These are phyloP conservation scores for Bhutanitis thaidina DNA, from an alignment of 2,888 invertebrate species.

Conservation along the genomic window DNA sequence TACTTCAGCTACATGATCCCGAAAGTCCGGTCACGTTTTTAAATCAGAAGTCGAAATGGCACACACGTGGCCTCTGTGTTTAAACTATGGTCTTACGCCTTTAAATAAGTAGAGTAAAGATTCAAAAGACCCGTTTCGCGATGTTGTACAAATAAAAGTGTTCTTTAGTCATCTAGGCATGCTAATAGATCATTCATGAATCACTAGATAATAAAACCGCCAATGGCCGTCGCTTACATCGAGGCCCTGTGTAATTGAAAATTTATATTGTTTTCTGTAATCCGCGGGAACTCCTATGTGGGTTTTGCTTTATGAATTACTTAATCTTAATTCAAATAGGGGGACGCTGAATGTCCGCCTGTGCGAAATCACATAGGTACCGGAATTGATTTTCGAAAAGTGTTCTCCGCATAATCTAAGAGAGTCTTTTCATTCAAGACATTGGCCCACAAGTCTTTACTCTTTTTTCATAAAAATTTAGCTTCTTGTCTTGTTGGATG, in stretches of 20 bases:
- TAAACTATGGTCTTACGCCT: constrained; percentile 1
- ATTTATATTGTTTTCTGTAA: constrained; percentile 13
- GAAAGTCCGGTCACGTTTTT: not conserved
- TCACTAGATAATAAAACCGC: constrained; percentile 21
- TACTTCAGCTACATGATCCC: not conserved
- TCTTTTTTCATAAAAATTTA: too few species aligned
- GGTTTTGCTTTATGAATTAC: constrained; percentile 2
- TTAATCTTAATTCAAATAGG: not conserved
- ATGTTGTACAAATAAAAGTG: not conserved
- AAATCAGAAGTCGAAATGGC: not conserved
- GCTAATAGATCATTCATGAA: constrained; percentile 16
- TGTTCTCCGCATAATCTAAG: too few species aligned
- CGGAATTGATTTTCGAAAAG: too few species aligned
- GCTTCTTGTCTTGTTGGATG: too few species aligned
- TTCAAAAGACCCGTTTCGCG: constrained; percentile 1
- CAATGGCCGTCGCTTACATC: constrained; percentile 14
- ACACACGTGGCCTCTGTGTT: constrained; percentile 8
- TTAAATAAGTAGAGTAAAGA: not conserved
- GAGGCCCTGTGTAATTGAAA: constrained; percentile 21
- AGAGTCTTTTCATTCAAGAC: too few species aligned
- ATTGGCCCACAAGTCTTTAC: too few species aligned
- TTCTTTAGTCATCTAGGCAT: constrained; percentile 11
- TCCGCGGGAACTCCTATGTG: not conserved
- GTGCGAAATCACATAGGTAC: constrained; percentile 5
- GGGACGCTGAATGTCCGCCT: not conserved